Evolutionary conservation across 35 echinoderm and acorn worm species (phyloP).

Genomic region (Ophioderma brevispina): DNA sequence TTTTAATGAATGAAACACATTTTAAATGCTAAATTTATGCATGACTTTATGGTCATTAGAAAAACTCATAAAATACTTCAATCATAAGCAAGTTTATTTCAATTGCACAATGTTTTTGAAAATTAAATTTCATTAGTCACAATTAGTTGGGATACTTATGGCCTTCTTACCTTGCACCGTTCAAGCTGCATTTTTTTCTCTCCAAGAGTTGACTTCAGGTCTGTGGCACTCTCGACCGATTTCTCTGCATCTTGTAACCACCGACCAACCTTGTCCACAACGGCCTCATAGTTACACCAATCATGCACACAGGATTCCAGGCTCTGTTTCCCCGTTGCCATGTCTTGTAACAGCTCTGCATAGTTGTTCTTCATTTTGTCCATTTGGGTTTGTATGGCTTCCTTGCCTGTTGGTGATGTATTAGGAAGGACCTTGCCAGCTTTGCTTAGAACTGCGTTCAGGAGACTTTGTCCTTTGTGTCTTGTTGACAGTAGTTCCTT

Average conservation of each 20-base stretch:
- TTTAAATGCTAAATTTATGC: background rate
- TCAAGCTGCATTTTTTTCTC: conserved; percentile 79
- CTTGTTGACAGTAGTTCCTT: conserved; percentile 78
- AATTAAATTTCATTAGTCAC: no score
- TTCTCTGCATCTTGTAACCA: conserved; percentile 51
- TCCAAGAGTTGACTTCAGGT: conserved; percentile 60
- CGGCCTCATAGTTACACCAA: conserved; percentile 30
- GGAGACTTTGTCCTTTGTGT: conserved; percentile 71
- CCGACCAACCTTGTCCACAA: conserved; percentile 51
- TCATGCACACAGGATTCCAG: conserved; percentile 30
- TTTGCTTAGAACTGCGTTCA: conserved; percentile 60
- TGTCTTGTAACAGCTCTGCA: conserved; percentile 38
- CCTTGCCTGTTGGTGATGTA: conserved; percentile 45
- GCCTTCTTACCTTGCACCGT: conserved; percentile 57
- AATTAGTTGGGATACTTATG: no score
- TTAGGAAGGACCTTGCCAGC: conserved; percentile 59
- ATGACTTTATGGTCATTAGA: background rate
- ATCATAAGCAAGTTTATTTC: background rate
- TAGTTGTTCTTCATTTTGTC: conserved; percentile 29
- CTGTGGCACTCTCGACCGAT: conserved; percentile 16
- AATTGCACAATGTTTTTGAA: background rate
- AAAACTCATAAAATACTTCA: conserved; percentile 6
- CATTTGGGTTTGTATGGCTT: conserved; percentile 42
- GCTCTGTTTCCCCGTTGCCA: conserved; percentile 42
- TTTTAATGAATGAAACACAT: no score